These are phyloP conservation scores for Batillaria attramentaria DNA, from an alignment of 1,140 invertebrate species.

Conservation along the genomic window DNA sequence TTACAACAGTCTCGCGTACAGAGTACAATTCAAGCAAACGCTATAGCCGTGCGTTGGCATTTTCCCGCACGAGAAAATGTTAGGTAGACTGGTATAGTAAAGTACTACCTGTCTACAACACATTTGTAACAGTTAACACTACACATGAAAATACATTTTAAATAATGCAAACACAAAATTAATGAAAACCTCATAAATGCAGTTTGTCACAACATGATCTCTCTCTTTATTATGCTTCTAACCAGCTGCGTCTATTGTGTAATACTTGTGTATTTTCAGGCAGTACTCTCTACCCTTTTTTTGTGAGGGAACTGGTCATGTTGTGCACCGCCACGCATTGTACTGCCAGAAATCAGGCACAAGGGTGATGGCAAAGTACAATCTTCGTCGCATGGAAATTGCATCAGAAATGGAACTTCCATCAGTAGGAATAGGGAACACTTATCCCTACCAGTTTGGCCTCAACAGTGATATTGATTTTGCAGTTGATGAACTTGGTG, in stretches of 20 bases:
- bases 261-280: conserved; percentile 35
- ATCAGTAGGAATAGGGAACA: conserved; percentile 53
- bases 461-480: conserved; percentile 63
- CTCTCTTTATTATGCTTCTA: conserved; percentile 36
- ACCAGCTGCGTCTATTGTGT: conserved; percentile 44
- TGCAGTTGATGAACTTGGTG: conserved; percentile 62
- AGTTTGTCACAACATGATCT: neutral
- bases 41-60: no score
- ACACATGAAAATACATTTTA: neutral
- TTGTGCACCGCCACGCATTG: conserved; percentile 54
- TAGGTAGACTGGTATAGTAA: neutral
- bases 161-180: neutral
- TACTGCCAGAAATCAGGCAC: conserved; percentile 61
- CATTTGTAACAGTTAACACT: neutral
- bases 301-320: conserved; percentile 64
- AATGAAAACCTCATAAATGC: neutral
- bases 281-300: conserved; percentile 52
- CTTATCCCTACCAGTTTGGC: conserved; percentile 57
- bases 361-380: conserved; percentile 59
- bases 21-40: no score
- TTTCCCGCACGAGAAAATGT: no score
- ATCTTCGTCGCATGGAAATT: conserved; percentile 48
- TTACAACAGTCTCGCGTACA: no score
- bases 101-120: neutral
- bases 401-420: conserved; percentile 49